These are phyloP conservation scores for Microtus oregoni DNA, from an alignment of 2,113 vertebrate genomes.

Conservation along the genomic window DNA sequence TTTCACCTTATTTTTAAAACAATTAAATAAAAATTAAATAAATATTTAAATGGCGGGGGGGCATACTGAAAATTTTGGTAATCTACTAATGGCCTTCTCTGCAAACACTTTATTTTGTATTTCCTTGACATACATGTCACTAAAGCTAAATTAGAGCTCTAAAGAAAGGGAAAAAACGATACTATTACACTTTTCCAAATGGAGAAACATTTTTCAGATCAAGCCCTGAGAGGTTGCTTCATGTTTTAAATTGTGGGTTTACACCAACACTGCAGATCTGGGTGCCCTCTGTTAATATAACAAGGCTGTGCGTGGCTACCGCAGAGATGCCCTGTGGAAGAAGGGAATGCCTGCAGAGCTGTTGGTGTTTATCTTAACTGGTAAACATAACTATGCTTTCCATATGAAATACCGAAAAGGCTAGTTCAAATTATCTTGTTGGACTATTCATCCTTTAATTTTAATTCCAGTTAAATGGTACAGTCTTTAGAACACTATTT, in stretches of 20 bases:
- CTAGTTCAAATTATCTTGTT: constrained; percentile 8
- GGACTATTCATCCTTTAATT: constrained; percentile 16
- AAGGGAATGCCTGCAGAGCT: neutral
- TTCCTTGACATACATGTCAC: accelerated
- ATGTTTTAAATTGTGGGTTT: neutral
- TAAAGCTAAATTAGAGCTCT: neutral
- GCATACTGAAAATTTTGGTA: neutral
- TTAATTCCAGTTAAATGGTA: constrained; percentile 20
- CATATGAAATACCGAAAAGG: constrained; percentile 20
- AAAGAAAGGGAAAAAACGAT: neutral
- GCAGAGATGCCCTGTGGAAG: neutral
- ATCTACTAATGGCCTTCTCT: neutral
- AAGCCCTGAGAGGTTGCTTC: neutral
- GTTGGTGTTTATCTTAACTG: constrained; percentile 25
- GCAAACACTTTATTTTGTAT: neutral
- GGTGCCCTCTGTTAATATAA: neutral
- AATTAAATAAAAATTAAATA: too few relatives aligned
- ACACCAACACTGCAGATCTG: neutral
- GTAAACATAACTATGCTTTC: constrained; percentile 26
- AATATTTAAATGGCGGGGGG: neutral
- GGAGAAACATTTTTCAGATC: neutral
- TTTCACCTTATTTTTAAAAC: too few relatives aligned
- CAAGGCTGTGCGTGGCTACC: neutral
- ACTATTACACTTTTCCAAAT: neutral
- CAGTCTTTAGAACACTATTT: constrained; percentile 32